phyloP scores from a whole-genome alignment of 2,888 invertebrate species.

The Tethea ocularis region DNA sequence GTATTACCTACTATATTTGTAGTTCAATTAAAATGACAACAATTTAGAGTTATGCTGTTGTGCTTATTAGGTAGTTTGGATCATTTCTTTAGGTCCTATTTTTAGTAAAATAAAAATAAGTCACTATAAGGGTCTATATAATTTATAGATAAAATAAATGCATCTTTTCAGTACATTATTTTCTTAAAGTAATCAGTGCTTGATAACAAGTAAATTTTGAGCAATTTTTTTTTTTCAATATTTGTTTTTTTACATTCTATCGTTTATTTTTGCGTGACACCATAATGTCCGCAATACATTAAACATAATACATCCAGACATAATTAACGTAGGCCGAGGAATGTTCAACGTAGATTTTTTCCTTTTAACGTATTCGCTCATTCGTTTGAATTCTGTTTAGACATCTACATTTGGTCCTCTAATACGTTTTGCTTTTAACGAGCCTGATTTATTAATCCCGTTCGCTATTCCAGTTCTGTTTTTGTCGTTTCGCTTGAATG shows the following conservation, averaged over 20 bases:
- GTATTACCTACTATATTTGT: background rate
- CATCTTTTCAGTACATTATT: too few species aligned
- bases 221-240: too few species aligned
- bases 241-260: too few species aligned
- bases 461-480: conserved; percentile 3
- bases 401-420: conserved; percentile 1
- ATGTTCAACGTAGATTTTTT: background rate
- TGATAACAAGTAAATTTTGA: too few species aligned
- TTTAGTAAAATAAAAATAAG: too few species aligned
- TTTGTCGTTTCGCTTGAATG: background rate
- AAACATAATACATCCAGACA: background rate
- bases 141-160: too few species aligned
- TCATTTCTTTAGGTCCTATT: too few species aligned
- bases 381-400: conserved; percentile 4
- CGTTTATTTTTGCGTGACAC: background rate
- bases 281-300: background rate
- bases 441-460: conserved; percentile 2
- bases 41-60: background rate
- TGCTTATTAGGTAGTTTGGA: background rate
- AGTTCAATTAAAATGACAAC: background rate
- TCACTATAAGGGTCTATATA: too few species aligned
- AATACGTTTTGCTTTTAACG: conserved; percentile 4
- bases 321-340: background rate
- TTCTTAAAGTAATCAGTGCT: too few species aligned
- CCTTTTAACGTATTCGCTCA: background rate